Conservation (phyloP, 2,888 invertebrate genomes). For the Leucophenga montana region DNA sequence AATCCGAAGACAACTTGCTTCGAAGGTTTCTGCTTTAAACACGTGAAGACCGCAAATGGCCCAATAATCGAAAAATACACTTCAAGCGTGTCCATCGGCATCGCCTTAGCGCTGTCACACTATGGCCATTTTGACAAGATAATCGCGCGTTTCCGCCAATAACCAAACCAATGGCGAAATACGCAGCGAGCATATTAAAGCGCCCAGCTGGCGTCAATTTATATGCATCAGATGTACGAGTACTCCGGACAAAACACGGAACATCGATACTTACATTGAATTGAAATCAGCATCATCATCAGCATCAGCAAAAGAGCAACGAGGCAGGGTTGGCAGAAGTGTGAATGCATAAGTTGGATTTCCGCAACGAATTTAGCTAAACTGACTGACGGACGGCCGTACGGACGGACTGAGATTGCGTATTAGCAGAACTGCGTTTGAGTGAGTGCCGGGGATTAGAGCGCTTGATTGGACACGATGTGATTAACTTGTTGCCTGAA, state of each 20-base stretch:
- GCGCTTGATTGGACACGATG: slow-evolving; percentile 70
- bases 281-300: background rate
- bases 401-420: background rate
- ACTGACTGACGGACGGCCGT: background rate
- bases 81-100: too few species aligned
- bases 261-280: background rate
- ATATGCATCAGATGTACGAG: slow-evolving; percentile 49
- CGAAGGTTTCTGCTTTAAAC: too few species aligned
- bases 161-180: slow-evolving; percentile 1
- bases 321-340: background rate
- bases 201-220: slow-evolving; percentile 38
- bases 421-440: slow-evolving; percentile 12
- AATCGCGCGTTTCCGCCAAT: slow-evolving; percentile 26
- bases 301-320: slow-evolving; percentile 1
- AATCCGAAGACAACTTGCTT: too few species aligned
- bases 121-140: slow-evolving; percentile 31
- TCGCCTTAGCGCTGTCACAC: too few species aligned
- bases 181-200: slow-evolving; percentile 31
- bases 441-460: slow-evolving; percentile 58
- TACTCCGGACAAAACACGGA: slow-evolving; percentile 27
- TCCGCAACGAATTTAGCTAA: background rate
- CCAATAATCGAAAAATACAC: too few species aligned
- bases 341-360: background rate
- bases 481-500: slow-evolving; percentile 65
- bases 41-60: too few species aligned